Percentiles rank a stretch among this genome's conserved stretches.
These are phyloP conservation scores for Strigamia crassipes DNA, from an alignment of 2,888 invertebrate genomes.

Conservation along the genomic window DNA sequence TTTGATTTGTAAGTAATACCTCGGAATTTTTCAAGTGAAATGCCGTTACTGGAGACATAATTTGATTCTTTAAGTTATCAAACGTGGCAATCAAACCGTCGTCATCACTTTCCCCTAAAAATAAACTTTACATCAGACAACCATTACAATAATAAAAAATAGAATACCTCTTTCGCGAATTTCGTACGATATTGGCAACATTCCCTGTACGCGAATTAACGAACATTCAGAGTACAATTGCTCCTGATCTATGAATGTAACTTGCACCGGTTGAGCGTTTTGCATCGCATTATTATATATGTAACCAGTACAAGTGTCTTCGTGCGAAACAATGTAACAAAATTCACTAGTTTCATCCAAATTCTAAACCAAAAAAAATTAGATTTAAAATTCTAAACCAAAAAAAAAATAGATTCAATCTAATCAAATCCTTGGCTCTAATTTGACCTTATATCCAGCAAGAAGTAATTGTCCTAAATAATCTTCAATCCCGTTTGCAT, in stretches of 20 bases:
- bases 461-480: slow-evolving; percentile 33
- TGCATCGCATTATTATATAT: neutral
- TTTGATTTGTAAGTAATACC: neutral
- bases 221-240: neutral
- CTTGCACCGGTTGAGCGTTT: neutral
- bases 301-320: neutral
- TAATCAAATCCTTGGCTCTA: neutral
- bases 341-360: neutral
- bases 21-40: neutral
- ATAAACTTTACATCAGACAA: neutral
- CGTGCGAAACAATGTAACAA: neutral
- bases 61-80: neutral
- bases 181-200: neutral
- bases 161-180: neutral
- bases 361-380: no score
- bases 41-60: neutral
- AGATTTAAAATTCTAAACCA: no score
- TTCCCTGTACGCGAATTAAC: neutral
- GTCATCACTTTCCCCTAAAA: neutral
- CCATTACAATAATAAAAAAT: neutral
- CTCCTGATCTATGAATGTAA: no score
- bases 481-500: neutral
- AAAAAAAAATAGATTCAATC: no score
- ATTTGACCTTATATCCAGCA: slow-evolving; percentile 32
- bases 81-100: neutral